Conservation (phyloP, 2,797 vertebrate genomes). For the Pachyuromys duprasi region DNA sequence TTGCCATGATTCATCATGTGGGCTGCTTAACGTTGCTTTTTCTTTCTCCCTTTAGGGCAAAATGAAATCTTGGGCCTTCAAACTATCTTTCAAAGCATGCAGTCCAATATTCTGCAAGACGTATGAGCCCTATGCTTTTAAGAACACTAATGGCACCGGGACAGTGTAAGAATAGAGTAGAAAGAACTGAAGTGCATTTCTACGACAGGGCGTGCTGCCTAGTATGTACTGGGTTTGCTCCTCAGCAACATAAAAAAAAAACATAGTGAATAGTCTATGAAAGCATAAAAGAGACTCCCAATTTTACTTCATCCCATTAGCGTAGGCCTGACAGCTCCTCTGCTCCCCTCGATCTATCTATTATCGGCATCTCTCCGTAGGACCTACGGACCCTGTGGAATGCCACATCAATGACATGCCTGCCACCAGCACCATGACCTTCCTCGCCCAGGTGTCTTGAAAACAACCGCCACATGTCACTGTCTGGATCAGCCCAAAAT, state of each 20-base stretch:
- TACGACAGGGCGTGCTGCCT: background rate
- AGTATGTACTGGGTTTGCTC: background rate
- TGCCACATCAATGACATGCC: background rate
- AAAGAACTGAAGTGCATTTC: background rate
- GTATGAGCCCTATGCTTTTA: background rate
- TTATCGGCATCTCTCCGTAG: background rate
- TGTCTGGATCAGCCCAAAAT: background rate
- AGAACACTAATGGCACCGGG: background rate
- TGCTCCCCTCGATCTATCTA: background rate
- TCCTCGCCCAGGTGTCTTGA: background rate
- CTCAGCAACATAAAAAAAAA: background rate
- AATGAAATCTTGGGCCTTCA: background rate
- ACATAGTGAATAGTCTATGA: background rate
- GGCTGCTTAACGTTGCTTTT: background rate
- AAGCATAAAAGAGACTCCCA: background rate
- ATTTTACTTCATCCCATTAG: background rate
- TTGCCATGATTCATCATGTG: background rate
- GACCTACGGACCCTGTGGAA: background rate
- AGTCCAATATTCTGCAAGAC: background rate
- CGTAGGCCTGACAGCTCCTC: background rate
- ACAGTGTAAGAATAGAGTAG: background rate
- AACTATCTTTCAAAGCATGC: background rate
- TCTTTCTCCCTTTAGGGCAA: background rate
- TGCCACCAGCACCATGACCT: background rate
- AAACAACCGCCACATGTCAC: background rate